Evolutionary conservation across 2,888 invertebrate genomes (phyloP), one percentile per base, ranked within the genome.

Genomic region (Lypha dubia): DNA sequence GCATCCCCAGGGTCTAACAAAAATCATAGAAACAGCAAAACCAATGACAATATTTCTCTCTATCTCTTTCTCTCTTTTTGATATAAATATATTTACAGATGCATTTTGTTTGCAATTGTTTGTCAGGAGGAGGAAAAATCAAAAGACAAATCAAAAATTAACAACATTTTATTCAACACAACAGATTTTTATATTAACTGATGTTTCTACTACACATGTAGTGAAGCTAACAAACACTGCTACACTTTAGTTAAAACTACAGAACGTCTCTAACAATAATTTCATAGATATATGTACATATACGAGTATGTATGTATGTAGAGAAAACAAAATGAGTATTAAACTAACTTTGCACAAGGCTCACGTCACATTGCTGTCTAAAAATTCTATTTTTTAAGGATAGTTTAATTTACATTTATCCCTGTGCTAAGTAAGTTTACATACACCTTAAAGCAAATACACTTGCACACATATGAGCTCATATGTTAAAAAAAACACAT

Each of bases 351-450:
- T 60, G 44, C 46, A 38, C 67, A 65, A 71, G 67, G 67, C 81
- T 82, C 76, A 86, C 79, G 76, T 73, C 80, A 81, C 81, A 71
- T 79, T 75, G 71, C 85, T 82, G 85, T 81, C 71, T 73, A 71
- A 65, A 83, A 85, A 83, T 86, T 65, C 28, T 73, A n/a, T n/a
- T 71, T 79, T 88, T 87, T 88, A 87, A 89, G 87, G 89, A 88
- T 88, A 87, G 90, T 91, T 90, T 90, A 90, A 90, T 91, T 90
- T 90, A 89, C 91, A 91, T 90, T 90, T 89, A 90, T 89, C 88
- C 87, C 86, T 88, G 87, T 88, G 88, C 88, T 88, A 71, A 71
- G 68, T 53, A 56, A 67, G 75, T 41, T 56, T 51, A 38, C 35
- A 67, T 58, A 67, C 67, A 79, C 62, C 70, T 70, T 70, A 62